Conservation (phyloP, 2,888 invertebrate genomes). For the Acanthosepion esculentum region DNA sequence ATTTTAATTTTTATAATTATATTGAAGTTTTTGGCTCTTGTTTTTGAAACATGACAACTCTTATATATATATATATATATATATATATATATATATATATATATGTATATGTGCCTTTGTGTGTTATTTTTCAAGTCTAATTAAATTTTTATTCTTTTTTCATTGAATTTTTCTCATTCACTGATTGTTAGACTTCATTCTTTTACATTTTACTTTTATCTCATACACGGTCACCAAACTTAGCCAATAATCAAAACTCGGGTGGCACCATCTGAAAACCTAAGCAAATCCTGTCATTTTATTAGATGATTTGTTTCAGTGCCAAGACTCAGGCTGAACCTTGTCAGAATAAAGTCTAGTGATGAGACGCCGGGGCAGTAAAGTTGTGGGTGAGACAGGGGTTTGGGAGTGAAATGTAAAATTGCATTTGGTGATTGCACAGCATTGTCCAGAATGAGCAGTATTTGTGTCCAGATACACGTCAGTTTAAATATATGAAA, state of each 20-base stretch:
- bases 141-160: too few species aligned
- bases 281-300: neutral
- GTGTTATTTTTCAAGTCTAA: too few species aligned
- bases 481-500: neutral
- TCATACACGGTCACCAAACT: neutral
- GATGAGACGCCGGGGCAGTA: neutral
- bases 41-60: too few species aligned
- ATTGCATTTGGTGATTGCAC: conserved; percentile 33
- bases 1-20: too few species aligned
- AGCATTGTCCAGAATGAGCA: neutral
- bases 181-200: neutral
- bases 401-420: neutral
- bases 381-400: neutral
- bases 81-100: too few species aligned
- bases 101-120: too few species aligned
- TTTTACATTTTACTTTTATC: neutral
- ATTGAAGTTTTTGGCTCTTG: too few species aligned
- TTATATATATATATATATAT: too few species aligned
- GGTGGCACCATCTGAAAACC: neutral
- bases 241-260: neutral
- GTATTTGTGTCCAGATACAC: neutral
- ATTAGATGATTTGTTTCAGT: neutral
- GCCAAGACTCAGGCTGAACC: neutral
- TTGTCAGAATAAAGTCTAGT: neutral
- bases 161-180: too few species aligned